A percentile compares a stretch with the other conserved stretches of the same genome.
phyloP scores from a whole-genome alignment of 2,888 invertebrate species.

The Ctenicera cuprea region DNA sequence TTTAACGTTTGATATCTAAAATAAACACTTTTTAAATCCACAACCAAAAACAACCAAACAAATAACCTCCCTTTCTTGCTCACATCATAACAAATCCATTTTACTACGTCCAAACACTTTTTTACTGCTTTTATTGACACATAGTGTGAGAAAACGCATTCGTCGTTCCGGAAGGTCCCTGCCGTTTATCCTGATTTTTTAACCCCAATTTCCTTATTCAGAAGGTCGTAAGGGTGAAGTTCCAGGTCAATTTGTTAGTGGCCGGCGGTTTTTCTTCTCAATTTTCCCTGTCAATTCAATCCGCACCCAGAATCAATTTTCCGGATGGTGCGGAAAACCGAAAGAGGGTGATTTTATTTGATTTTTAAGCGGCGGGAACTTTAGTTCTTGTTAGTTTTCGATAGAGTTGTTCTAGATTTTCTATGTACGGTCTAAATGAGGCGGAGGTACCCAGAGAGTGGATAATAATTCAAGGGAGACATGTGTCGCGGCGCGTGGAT shows the following conservation, averaged over 20 bases:
- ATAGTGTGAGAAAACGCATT: slow-evolving; percentile 8
- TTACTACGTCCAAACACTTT: neutral
- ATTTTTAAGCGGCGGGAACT: neutral
- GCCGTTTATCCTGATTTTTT: slow-evolving; percentile 26
- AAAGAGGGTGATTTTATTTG: slow-evolving; percentile 2
- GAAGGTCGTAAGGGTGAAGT: slow-evolving; percentile 31
- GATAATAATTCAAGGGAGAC: slow-evolving; percentile 60
- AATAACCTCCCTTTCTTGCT: neutral
- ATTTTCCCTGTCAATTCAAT: slow-evolving; percentile 37
- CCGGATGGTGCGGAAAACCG: slow-evolving; percentile 21
- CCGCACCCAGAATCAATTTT: slow-evolving; percentile 22
- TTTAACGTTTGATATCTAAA: too few species aligned
- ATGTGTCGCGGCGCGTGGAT: slow-evolving; percentile 61
- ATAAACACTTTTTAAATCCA: neutral
- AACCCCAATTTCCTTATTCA: slow-evolving; percentile 35
- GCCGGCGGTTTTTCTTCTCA: slow-evolving; percentile 38
- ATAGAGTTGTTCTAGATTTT: slow-evolving; percentile 45
- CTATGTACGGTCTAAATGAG: slow-evolving; percentile 47
- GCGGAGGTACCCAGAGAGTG: slow-evolving; percentile 54
- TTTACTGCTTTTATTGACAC: slow-evolving; percentile 14
- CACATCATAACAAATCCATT: neutral
- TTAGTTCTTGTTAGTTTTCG: slow-evolving; percentile 11
- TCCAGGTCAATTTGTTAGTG: slow-evolving; percentile 33
- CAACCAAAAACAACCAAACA: neutral
- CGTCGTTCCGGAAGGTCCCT: slow-evolving; percentile 1